Percentiles rank a stretch among this genome's conserved stretches.
Conservation (phyloP, 1,140 invertebrate genomes). For the Drusus annulatus region DNA sequence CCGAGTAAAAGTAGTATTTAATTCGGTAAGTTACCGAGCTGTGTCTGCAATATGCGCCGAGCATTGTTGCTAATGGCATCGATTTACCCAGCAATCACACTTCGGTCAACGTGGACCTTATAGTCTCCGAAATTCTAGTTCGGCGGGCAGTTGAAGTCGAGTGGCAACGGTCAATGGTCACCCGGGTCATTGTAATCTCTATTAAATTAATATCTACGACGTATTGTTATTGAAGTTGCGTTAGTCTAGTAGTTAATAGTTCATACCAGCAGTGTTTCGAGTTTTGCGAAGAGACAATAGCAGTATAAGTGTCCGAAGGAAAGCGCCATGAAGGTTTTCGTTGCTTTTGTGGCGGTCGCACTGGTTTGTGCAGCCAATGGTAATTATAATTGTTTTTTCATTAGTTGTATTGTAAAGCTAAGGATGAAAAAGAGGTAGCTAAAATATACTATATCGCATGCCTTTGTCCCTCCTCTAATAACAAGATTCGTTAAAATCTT, state of each 20-base stretch:
- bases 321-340: constrained; percentile 8
- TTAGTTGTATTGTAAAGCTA: too few species aligned
- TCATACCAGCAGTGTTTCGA: not conserved
- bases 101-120: too few species aligned
- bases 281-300: too few species aligned
- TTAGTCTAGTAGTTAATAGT: not conserved
- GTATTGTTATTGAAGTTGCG: not conserved
- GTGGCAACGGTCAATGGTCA: not conserved
- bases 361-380: not conserved
- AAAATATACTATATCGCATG: too few species aligned
- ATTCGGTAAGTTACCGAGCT: too few species aligned
- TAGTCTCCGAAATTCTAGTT: too few species aligned
- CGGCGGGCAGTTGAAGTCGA: not conserved
- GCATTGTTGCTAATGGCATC: too few species aligned
- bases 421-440: too few species aligned
- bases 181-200: not conserved
- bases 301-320: not conserved
- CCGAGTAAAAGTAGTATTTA: not conserved
- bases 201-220: not conserved
- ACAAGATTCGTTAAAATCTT: too few species aligned
- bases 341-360: not conserved
- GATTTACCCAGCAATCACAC: too few species aligned
- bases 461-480: too few species aligned
- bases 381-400: not conserved
- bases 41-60: too few species aligned